Conservation (phyloP, 1,140 invertebrate species). For the Sitobion miscanthi region DNA sequence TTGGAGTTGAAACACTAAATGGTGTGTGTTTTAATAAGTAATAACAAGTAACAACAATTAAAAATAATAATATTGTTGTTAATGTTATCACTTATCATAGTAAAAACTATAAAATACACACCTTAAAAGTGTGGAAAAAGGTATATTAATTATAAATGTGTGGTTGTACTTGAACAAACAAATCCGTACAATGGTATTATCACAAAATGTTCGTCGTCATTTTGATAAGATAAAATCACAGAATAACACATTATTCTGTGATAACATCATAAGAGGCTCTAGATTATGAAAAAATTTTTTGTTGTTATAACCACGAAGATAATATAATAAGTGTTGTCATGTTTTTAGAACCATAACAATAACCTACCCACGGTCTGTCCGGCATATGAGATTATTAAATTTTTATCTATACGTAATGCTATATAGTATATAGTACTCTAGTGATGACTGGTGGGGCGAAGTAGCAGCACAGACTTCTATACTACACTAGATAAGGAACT, state of each 20-base stretch:
- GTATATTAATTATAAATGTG: too few relatives aligned
- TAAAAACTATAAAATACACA: neutral
- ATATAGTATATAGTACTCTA: too few relatives aligned
- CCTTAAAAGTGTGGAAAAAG: neutral
- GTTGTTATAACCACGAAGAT: too few relatives aligned
- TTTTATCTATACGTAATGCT: too few relatives aligned
- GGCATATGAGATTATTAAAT: too few relatives aligned
- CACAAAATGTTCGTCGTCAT: neutral
- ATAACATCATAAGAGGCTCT: neutral
- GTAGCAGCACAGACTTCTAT: too few relatives aligned
- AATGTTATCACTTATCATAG: neutral
- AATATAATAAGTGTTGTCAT: too few relatives aligned
- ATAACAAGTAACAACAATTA: conserved; percentile 15
- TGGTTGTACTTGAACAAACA: neutral
- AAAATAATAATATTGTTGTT: conserved; percentile 13
- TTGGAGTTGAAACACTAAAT: neutral
- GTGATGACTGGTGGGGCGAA: too few relatives aligned
- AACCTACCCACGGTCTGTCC: too few relatives aligned
- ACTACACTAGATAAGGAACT: too few relatives aligned
- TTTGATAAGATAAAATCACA: neutral
- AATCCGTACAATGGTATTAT: neutral
- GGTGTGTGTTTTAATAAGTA: neutral
- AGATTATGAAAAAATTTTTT: neutral
- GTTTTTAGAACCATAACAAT: too few relatives aligned
- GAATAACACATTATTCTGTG: too few relatives aligned